Evolutionary conservation across 2,888 invertebrate genomes (phyloP), one percentile per base, ranked within the genome.

Genomic region (Athrips mouffetella): DNA sequence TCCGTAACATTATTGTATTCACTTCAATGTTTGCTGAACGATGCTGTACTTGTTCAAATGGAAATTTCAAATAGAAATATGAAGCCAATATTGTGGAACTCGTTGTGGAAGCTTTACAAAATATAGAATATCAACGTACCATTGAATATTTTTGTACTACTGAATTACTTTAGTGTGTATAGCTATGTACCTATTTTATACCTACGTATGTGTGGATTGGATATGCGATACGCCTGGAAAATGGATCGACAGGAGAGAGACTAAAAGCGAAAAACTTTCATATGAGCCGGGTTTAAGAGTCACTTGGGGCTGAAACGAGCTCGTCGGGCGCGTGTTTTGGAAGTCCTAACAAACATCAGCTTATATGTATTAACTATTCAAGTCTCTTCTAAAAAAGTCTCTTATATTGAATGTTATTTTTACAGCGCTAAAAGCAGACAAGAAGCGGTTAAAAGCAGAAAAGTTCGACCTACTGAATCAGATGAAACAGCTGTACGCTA

Each of bases 401-500:
- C n/a, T n/a, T n/a, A n/a, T n/a, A n/a, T n/a, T n/a, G n/a, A n/a
- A n/a, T n/a, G n/a, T 55, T 60, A 70, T 76, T 73, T 65, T 81
- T 81, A 55, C 83, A 90, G 96, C 94, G 48, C 87, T 98, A 70
- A 96, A 97, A 78, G 93, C 94, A 52, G 98, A 98, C 80, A 91
- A 97, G 54, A 96, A 97, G 80, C 91, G 96, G 57, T 89, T 98
- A 73, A 96, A 97, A 85, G 94, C 96, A 10, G 98, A 98, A 85
- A 97, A 97, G 85, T 94, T 95, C 72, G 98, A 98, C 83, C 90
- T 98, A 57, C 89, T 98, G 62, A 95, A 94, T 73, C 97, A 98
- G 88, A 97, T 98, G 93, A 97, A 97, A 79, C 97, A 98, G 72
- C 91, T 98, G 51, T 98, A 98, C 78, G 93, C 94, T 48, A 97